Conservation (phyloP, 2,113 vertebrate species). For the Pseudorectes ferrugineus region DNA sequence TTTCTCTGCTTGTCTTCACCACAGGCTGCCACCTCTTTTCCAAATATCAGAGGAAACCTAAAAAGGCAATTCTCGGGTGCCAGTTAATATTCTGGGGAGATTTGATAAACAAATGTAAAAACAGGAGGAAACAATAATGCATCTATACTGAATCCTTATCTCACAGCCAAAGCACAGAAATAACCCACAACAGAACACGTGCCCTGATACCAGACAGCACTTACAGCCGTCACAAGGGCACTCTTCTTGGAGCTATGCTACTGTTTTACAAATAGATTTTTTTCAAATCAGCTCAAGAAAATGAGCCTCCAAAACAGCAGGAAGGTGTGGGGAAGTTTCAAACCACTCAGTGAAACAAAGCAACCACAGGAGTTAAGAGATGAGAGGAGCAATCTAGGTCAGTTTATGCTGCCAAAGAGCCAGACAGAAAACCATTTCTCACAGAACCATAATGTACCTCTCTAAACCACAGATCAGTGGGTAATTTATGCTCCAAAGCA, state of each 20-base stretch:
- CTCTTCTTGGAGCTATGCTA: background rate
- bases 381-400: background rate
- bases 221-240: background rate
- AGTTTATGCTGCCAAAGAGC: background rate
- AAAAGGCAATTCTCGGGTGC: background rate
- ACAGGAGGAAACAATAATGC: background rate
- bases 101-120: background rate
- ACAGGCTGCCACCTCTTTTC: background rate
- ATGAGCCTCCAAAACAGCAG: background rate
- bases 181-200: background rate
- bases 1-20: background rate
- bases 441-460: background rate
- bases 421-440: background rate
- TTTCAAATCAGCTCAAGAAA: background rate
- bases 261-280: background rate
- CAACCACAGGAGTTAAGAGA: background rate
- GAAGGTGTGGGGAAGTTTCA: background rate
- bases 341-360: background rate
- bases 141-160: background rate
- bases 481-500: background rate
- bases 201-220: background rate
- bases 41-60: background rate
- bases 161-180: background rate
- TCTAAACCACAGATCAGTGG: background rate
- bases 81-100: background rate